These are phyloP conservation scores for Erynnis tages DNA, from an alignment of 2,888 invertebrate species.

Conservation along the genomic window DNA sequence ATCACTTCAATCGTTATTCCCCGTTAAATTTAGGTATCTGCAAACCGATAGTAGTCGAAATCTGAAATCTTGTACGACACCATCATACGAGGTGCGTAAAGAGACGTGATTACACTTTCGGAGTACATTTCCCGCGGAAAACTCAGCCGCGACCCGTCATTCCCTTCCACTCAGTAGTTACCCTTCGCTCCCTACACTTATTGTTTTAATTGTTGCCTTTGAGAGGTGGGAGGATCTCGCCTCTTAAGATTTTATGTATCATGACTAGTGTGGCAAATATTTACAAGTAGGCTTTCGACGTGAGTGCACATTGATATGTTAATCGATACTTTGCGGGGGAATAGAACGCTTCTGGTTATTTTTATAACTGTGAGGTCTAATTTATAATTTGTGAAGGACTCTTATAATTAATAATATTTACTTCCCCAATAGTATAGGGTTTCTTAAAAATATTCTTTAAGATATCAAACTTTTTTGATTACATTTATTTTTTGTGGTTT, in stretches of 20 bases:
- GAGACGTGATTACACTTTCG: slow-evolving; percentile 58
- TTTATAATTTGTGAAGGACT: too few relatives aligned
- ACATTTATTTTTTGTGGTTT: too few relatives aligned
- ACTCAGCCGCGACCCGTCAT: slow-evolving; percentile 48
- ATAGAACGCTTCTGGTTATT: too few relatives aligned
- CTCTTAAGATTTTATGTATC: slow-evolving; percentile 65
- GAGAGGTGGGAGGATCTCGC: slow-evolving; percentile 74
- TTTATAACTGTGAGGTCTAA: too few relatives aligned
- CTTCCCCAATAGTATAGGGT: too few relatives aligned
- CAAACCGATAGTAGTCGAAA: too few relatives aligned
- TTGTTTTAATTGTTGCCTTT: slow-evolving; percentile 75
- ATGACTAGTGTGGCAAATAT: slow-evolving; percentile 33
- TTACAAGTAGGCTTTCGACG: slow-evolving; percentile 25
- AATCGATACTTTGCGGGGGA: slow-evolving; percentile 6
- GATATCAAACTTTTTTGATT: too few relatives aligned
- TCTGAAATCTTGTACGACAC: background rate
- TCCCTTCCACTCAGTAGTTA: slow-evolving; percentile 71
- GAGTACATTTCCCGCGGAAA: slow-evolving; percentile 52
- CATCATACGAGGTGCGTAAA: slow-evolving; percentile 7
- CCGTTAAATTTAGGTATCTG: too few relatives aligned
- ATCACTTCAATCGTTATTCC: too few relatives aligned
- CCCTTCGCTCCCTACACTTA: slow-evolving; percentile 60
- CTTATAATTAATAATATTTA: too few relatives aligned
- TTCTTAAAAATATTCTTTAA: too few relatives aligned
- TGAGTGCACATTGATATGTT: slow-evolving; percentile 32